Conservation (phyloP, 2,113 vertebrate species). For the Platichthys flesus region DNA sequence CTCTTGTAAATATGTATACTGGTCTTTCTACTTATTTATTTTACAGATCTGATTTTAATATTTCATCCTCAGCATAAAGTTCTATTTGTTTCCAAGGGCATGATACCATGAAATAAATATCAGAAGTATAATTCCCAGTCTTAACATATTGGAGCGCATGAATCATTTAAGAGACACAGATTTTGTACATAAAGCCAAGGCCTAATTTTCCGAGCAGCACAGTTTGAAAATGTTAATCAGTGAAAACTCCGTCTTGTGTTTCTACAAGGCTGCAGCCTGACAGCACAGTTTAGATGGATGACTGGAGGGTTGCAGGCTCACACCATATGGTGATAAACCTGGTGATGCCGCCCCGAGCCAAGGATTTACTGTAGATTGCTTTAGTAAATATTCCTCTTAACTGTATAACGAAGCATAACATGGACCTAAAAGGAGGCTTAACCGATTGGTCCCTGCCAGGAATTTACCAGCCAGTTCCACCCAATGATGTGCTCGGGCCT, state of each 20-base stretch:
- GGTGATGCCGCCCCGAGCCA: slow-evolving; percentile 65
- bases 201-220: slow-evolving; percentile 70
- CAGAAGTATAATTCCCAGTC: slow-evolving; percentile 78
- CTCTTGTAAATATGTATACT: slow-evolving; percentile 85
- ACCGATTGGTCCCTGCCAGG: slow-evolving; percentile 48
- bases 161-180: slow-evolving; percentile 80
- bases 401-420: slow-evolving; percentile 56
- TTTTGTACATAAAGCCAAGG: slow-evolving; percentile 77
- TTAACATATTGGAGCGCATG: slow-evolving; percentile 76
- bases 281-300: slow-evolving; percentile 72
- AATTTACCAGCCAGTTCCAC: slow-evolving; percentile 30
- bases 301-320: slow-evolving; percentile 65
- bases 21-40: slow-evolving; percentile 85
- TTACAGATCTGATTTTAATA: slow-evolving; percentile 84
- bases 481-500: neutral
- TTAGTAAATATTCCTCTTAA: slow-evolving; percentile 77
- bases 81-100: slow-evolving; percentile 82
- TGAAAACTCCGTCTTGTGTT: slow-evolving; percentile 55
- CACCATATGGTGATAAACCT: slow-evolving; percentile 79
- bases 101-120: slow-evolving; percentile 81
- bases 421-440: slow-evolving; percentile 56
- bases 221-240: slow-evolving; percentile 72
- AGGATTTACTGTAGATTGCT: slow-evolving; percentile 74
- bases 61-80: slow-evolving; percentile 83
- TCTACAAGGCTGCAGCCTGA: slow-evolving; percentile 63